Evolutionary conservation across 2,888 invertebrate genomes (phyloP), one percentile per base, ranked within the genome.

Genomic region (Urechis unicinctus): DNA sequence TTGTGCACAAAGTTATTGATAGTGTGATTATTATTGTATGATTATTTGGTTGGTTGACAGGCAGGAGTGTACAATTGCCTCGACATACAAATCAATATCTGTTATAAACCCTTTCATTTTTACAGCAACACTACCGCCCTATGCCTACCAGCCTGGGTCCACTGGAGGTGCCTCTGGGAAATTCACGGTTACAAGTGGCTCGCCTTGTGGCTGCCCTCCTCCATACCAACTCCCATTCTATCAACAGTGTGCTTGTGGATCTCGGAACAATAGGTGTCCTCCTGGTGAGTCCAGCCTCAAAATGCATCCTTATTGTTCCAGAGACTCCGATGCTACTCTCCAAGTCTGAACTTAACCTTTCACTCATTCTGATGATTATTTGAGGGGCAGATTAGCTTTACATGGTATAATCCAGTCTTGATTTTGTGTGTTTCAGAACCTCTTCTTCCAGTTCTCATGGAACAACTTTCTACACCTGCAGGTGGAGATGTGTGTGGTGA

Each of bases 391-490:
- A n/a, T n/a, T n/a, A n/a, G n/a, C n/a, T n/a, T n/a, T n/a, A n/a
- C n/a, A n/a, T n/a, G n/a, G 24, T 13, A 45, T n/a, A 25, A 2
- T 3, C 26, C 3, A 25, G 21, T 45, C 2, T n/a, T n/a, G n/a
- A n/a, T n/a, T n/a, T n/a, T n/a, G n/a, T 21, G 30, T 3, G 47
- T 81, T 88, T 70, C 80, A 93, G 84, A 88, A 91, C 78, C 83
- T 95, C 79, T 89, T 92, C 83, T 91, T 93, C 81, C 83, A 84
- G 78, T 91, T 88, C 81, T 85, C 86, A 63, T 88, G 91, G 88
- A 95, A 96, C 82, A 95, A 93, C 83, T 94, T 96, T 82, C 83
- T 96, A 75, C 95, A 96, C 80, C 88, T 88, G 65, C 89, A 91
- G 81, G 88, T 91, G 66, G 73, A 87, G 78, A 85, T 86, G 77